Conservation (phyloP, 2,797 vertebrate genomes). For the Carapus acus region DNA sequence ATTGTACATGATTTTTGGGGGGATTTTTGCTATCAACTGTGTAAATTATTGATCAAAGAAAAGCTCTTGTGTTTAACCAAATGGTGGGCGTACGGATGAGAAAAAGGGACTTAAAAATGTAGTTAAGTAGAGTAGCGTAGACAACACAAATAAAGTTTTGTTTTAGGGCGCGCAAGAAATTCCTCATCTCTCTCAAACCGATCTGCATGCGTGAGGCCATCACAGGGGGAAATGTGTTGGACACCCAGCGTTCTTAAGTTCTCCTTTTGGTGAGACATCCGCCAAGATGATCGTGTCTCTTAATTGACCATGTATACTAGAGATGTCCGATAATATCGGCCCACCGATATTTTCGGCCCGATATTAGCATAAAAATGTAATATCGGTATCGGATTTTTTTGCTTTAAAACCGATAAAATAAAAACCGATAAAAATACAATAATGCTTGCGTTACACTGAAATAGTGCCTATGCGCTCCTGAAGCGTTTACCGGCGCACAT, state of each 20-base stretch:
- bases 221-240: conserved; percentile 16
- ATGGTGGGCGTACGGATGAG: conserved; percentile 70
- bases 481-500: too few relatives aligned
- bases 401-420: too few relatives aligned
- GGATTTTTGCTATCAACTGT: conserved; percentile 55
- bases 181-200: conserved; percentile 29
- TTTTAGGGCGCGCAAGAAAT: conserved; percentile 20
- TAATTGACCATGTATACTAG: conserved; percentile 17
- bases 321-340: too few relatives aligned
- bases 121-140: conserved; percentile 53
- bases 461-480: too few relatives aligned
- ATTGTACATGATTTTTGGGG: conserved; percentile 53
- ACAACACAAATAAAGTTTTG: conserved; percentile 16
- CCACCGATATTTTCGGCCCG: too few relatives aligned
- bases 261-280: conserved; percentile 20
- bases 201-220: conserved; percentile 13
- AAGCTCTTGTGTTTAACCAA: conserved; percentile 68
- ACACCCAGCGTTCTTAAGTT: conserved; percentile 35
- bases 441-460: too few relatives aligned
- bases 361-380: too few relatives aligned
- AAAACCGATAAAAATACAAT: too few relatives aligned
- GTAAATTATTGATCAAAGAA: conserved; percentile 62
- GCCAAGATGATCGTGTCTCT: conserved; percentile 15
- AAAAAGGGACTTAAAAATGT: conserved; percentile 68
- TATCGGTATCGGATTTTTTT: too few relatives aligned